Percentiles rank a stretch among this genome's conserved stretches.
phyloP scores from a whole-genome alignment of 1,140 invertebrate genomes.

The Ceratina australensis region DNA sequence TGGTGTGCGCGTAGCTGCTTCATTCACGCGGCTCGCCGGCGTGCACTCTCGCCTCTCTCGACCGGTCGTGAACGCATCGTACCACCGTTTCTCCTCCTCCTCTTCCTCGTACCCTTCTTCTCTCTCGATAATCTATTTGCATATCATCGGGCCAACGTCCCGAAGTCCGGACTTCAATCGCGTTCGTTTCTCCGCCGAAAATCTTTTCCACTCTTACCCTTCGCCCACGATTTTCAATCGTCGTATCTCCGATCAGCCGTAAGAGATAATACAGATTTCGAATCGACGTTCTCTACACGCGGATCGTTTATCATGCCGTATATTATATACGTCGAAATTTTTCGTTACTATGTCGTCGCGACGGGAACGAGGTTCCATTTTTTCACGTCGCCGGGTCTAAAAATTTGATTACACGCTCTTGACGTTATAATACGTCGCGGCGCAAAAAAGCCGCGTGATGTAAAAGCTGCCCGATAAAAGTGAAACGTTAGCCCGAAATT shows the following conservation, averaged over 20 bases:
- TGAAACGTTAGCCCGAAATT: constrained; percentile 62
- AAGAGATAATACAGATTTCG: no score
- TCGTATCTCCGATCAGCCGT: no score
- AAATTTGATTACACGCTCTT: constrained; percentile 49
- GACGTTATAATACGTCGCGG: constrained; percentile 45
- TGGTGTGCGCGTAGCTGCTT: constrained; percentile 36
- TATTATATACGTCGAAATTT: no score
- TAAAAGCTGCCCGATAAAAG: constrained; percentile 45
- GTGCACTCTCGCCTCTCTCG: constrained; percentile 7
- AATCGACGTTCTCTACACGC: no score
- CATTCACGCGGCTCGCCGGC: constrained; percentile 49
- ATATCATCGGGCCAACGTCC: no score
- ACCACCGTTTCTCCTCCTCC: no score
- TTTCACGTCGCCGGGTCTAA: constrained; percentile 37
- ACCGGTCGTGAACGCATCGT: no score
- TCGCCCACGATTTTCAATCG: no score
- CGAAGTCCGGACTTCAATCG: no score
- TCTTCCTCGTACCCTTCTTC: background rate
- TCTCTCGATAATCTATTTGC: background rate
- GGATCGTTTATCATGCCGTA: no score
- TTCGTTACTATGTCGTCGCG: background rate
- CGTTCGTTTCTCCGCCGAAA: no score
- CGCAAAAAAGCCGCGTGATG: constrained; percentile 1
- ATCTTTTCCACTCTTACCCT: no score
- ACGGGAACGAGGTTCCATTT: constrained; percentile 24